Evolutionary conservation across 2,888 invertebrate genomes (phyloP), one percentile per base, ranked within the genome.

Genomic region (Cinara cedri): DNA sequence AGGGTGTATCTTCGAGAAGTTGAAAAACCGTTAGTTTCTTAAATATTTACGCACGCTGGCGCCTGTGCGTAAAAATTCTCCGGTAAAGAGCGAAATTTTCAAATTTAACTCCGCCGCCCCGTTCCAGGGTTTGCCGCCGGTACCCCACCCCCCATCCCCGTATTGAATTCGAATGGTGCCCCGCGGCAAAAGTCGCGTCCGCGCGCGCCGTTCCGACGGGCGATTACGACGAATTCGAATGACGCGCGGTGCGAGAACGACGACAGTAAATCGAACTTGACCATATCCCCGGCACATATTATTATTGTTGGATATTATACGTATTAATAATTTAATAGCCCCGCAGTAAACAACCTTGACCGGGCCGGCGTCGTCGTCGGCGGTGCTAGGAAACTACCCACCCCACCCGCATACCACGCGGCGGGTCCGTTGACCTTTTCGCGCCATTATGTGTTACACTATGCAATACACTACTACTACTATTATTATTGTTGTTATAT

Each of bases 191-290:
- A 14, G 1, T 14, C 49, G 49, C n/a, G n/a, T n/a, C n/a, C n/a
- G n/a, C n/a, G n/a, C n/a, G n/a, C 24, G 24, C 9, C 19, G 1
- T 44, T 6, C 2, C 51, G n/a, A 16, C n/a, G 16, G 51, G n/a
- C 3, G 34, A 4, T 6, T 34, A 34, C 34, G 19, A 34, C 21
- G 21, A 24, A 65, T 63, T 54, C 54, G 44, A 75, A 66, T 66
- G 34, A 21, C 19, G 2, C 14, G 10, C 11, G 16, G 21, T 46
- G 21, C 10, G 8, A 34, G 26, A 34, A 62, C 16, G 46, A 55
- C 57, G 78, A 57, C 70, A 70, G 70, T 60, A 78, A 78, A 78
- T 78, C 78, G 78, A 78, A 78, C 51, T 78, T 78, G 60, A 62
- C 70, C 70, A 70, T 49, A 49, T 42, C 44, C 63, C 42, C 63